Conservation (phyloP, 2,113 vertebrate genomes). For the Parotia lawesii region DNA sequence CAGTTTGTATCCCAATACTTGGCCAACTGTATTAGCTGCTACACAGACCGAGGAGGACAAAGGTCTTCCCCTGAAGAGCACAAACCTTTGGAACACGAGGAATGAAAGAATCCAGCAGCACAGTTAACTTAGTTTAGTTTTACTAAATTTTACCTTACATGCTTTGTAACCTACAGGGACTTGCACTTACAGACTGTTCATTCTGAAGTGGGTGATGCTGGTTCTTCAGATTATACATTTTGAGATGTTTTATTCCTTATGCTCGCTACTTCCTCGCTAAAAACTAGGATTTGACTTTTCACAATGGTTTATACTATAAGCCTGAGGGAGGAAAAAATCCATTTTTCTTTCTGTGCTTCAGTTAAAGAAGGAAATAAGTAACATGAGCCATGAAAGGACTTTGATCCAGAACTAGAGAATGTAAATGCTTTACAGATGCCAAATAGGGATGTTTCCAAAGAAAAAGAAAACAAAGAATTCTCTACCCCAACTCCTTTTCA, state of each 20-base stretch:
- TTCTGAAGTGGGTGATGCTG: background rate
- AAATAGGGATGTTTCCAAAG: constrained; percentile 61
- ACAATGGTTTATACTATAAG: background rate
- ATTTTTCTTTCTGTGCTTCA: constrained; percentile 27
- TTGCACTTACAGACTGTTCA: background rate
- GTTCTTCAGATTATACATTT: background rate
- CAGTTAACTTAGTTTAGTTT: background rate
- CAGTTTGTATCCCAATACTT: background rate
- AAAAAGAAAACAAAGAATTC: constrained; percentile 46
- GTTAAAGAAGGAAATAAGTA: constrained; percentile 64
- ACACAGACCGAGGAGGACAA: background rate
- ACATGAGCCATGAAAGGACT: constrained; percentile 60
- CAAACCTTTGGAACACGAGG: background rate
- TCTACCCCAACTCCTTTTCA: background rate
- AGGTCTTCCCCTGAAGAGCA: background rate
- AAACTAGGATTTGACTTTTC: background rate
- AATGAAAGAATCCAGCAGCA: background rate
- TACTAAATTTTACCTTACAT: background rate
- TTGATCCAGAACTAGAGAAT: constrained; percentile 64
- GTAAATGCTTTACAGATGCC: constrained; percentile 70
- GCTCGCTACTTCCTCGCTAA: background rate
- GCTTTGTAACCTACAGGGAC: background rate
- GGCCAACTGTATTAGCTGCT: background rate
- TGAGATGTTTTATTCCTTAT: background rate
- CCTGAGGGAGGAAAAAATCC: constrained; percentile 1